Base-by-base conservation (phyloP, 2,888 invertebrate species). In the Cremastobaeus sp. region DNA sequence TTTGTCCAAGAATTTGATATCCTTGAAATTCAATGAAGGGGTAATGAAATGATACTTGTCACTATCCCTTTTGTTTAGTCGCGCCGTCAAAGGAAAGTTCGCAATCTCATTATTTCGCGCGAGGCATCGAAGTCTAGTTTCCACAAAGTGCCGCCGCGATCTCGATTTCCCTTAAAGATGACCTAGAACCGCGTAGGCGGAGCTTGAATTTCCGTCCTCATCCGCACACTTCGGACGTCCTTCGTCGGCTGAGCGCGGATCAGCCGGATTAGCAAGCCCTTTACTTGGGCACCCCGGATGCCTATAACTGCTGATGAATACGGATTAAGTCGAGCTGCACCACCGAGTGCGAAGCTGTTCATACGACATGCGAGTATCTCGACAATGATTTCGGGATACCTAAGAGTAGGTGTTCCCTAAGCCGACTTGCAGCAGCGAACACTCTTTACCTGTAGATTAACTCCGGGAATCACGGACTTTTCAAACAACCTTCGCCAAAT, bases 301-400 rank as follows among this genome's bases (percentile, higher is more conserved):
- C 80, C 83, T 84, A 84, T 84, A 83, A 84, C 82, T 83, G 81
- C 81, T 83, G 85, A 85, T 85, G 85, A 85, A 85, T 84, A 80
- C 83, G 83, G 85, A 85, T 85, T 85, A 85, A 84, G 73, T 78
- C 76, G 79, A 82, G 79, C 79, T 80, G 75, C 73, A 82, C 81
- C 55, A 77, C 79, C 71, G 68, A 82, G 79, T 79, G 81, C 79
- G 79, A 80, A 79, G 66, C 80, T 79, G 76, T 76, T 77, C 52
- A 34, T 39, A 65, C 54, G 60, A 62, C 66, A 55, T 54, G 60
- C 47, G 25, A 52, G 59, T 52, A 77, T 78, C 77, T 72, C 72
- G 73, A 74, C 78, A 55, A 70, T 57, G 65, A 64, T 76, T 73
- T 62, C 30, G 21, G 45, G 57, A 45, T 57, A 50, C 15, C 30